Percentiles rank a stretch among this genome's conserved stretches.
These are phyloP conservation scores for Papilio helenus DNA, from an alignment of 1,140 invertebrate species.

Conservation along the genomic window DNA sequence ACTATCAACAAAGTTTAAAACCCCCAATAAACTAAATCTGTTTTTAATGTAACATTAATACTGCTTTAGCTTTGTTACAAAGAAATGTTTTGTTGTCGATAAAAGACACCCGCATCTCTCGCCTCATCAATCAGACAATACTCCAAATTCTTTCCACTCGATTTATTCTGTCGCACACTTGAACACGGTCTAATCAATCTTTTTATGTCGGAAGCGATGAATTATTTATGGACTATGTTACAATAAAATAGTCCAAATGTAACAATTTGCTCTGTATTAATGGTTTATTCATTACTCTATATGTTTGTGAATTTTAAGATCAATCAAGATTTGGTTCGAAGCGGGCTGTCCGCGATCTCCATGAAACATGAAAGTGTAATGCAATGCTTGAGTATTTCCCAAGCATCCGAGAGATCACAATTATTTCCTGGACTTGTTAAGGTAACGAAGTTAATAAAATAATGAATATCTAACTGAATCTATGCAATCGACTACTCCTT, in stretches of 20 bases:
- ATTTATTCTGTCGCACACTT: slow-evolving; percentile 17
- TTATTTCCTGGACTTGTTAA: slow-evolving; percentile 66
- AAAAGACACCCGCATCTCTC: slow-evolving; percentile 25
- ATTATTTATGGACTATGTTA: neutral
- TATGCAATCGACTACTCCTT: too few relatives aligned
- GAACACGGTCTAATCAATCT: slow-evolving; percentile 3
- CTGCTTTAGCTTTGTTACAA: neutral
- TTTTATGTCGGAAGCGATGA: slow-evolving; percentile 28
- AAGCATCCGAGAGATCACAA: slow-evolving; percentile 64
- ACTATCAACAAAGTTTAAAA: too few relatives aligned
- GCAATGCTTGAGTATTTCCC: slow-evolving; percentile 67
- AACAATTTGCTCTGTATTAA: neutral
- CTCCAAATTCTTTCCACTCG: slow-evolving; percentile 21
- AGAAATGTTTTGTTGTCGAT: neutral
- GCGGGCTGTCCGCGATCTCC: slow-evolving; percentile 73
- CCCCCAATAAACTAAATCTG: too few relatives aligned
- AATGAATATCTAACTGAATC: too few relatives aligned
- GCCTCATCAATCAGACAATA: slow-evolving; percentile 24
- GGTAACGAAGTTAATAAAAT: slow-evolving; percentile 46
- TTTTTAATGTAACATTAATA: neutral
- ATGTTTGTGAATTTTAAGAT: slow-evolving; percentile 53
- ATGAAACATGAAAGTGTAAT: slow-evolving; percentile 70
- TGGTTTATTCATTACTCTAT: neutral
- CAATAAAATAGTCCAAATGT: neutral
- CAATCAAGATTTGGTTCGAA: slow-evolving; percentile 69